phyloP scores from a whole-genome alignment of 1,140 invertebrate genomes.

The Hypothenemus hampei region DNA sequence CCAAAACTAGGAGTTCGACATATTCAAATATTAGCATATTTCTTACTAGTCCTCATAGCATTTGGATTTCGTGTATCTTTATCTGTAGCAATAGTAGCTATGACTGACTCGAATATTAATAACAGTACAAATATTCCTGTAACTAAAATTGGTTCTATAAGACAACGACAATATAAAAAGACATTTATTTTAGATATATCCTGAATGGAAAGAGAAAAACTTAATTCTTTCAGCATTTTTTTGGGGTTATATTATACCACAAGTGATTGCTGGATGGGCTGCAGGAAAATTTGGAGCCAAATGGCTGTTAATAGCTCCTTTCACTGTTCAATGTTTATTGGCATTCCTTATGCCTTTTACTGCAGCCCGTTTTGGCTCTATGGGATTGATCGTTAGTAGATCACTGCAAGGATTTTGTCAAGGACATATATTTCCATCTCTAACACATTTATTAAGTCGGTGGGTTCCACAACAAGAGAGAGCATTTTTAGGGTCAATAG shows the following conservation, averaged over 20 bases:
- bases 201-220: constrained; percentile 49
- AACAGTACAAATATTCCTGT: constrained; percentile 28
- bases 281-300: constrained; percentile 58
- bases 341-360: constrained; percentile 56
- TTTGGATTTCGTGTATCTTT: constrained; percentile 60
- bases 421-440: constrained; percentile 71
- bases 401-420: constrained; percentile 71
- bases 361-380: constrained; percentile 51
- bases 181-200: constrained; percentile 30
- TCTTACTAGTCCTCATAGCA: constrained; percentile 55
- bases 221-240: constrained; percentile 62
- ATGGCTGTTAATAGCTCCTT: constrained; percentile 55
- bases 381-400: constrained; percentile 57
- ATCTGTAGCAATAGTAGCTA: constrained; percentile 63
- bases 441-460: constrained; percentile 72
- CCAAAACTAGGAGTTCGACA: constrained; percentile 53
- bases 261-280: constrained; percentile 63
- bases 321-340: constrained; percentile 56
- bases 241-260: constrained; percentile 54
- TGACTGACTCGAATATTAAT: constrained; percentile 50
- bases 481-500: constrained; percentile 52
- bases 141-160: constrained; percentile 9
- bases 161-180: neutral
- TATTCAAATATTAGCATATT: constrained; percentile 56
- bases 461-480: constrained; percentile 64